These are phyloP conservation scores for Ophion obscuratus DNA, from an alignment of 2,888 invertebrate genomes.

Conservation along the genomic window DNA sequence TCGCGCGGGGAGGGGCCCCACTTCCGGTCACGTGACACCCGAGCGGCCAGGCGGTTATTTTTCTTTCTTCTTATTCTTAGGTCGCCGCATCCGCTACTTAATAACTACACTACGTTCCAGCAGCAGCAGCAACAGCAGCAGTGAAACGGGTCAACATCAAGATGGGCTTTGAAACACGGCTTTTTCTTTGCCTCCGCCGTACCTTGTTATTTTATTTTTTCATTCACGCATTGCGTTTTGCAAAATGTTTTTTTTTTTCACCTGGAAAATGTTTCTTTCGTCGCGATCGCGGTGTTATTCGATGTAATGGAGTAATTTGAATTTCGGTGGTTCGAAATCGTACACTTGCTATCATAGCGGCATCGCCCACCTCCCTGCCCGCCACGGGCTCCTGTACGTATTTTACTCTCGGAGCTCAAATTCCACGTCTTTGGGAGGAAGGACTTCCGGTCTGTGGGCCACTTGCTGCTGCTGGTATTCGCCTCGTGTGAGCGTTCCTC, in stretches of 20 bases:
- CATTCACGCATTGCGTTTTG: too few relatives aligned
- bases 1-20: conserved; percentile 72
- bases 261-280: too few relatives aligned
- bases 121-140: conserved; percentile 39
- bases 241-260: too few relatives aligned
- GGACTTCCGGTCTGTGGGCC: conserved; percentile 70
- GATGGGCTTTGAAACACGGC: conserved; percentile 9
- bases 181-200: too few relatives aligned
- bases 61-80: conserved; percentile 84
- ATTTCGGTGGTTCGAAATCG: too few relatives aligned
- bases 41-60: conserved; percentile 79
- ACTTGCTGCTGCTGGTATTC: conserved; percentile 14
- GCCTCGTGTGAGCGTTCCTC: neutral
- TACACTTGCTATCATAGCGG: neutral
- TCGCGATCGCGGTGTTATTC: too few relatives aligned
- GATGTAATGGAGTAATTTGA: too few relatives aligned
- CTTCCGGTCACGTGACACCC: conserved; percentile 84
- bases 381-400: conserved; percentile 17
- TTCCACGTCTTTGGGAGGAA: conserved; percentile 69
- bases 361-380: conserved; percentile 30
- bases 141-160: conserved; percentile 53
- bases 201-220: too few relatives aligned
- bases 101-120: conserved; percentile 78
- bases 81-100: conserved; percentile 81
- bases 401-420: conserved; percentile 62